Evolutionary conservation across 2,888 invertebrate species (phyloP), one percentile per base, ranked within the genome.

Genomic region (Lepidocyrtinus sp.): DNA sequence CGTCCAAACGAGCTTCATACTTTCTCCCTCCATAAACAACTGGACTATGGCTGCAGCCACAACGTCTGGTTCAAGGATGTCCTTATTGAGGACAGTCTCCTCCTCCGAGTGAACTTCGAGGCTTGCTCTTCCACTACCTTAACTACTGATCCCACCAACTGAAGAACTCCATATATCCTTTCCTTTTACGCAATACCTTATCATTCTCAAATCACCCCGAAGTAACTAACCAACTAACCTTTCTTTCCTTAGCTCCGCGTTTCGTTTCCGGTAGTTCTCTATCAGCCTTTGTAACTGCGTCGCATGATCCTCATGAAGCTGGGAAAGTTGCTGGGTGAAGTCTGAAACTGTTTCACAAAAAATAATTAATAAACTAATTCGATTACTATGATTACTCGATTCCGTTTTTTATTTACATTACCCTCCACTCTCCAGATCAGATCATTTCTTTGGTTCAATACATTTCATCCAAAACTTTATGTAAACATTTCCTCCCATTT

Each of bases 251-350:
- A 96, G 91, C 88, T 96, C 96, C 71, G 93, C 93, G 89, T 95
- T 95, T 88, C 93, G 92, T 89, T 95, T 94, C 69, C 96, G 92
- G 90, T 94, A 96, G 89, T 93, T 94, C 85, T 96, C 94, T 74
- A 96, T 95, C 87, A 96, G 91, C 84, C 93, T 91, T 88, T 96
- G 95, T 84, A 96, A 91, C 88, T 95, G 95, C 85, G 94, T 93
- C 15, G 96, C 95, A 89, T 96, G 96, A 87, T 94, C 93, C 89
- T 96, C 96, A 90, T 96, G 95, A 88, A 95, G 92, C 88, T 94
- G 94, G 83, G 96, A 94, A 90, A 96, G 90, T 89, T 96, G 95
- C 88, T 95, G 94, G 81, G 95, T 94, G 90, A 96, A 96, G 90
- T 96, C 96, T 86, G 96, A 94, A 89, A 96, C 96, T 96, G 92